These are phyloP conservation scores for Drosophila rufa DNA, from an alignment of 1,140 invertebrate genomes.

Conservation along the genomic window DNA sequence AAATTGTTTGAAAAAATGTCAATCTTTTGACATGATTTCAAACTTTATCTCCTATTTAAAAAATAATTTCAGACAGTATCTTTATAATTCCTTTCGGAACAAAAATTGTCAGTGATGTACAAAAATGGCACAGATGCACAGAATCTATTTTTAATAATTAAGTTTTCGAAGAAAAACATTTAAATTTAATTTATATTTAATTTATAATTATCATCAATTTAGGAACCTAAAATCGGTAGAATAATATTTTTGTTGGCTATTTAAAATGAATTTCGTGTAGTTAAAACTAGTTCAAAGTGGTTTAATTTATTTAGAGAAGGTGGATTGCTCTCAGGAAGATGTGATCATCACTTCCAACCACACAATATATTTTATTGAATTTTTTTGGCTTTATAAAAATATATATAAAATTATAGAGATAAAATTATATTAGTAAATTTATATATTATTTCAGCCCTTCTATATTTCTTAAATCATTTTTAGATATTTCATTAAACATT, in stretches of 20 bases:
- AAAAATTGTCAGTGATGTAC: too few species aligned
- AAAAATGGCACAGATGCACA: background rate
- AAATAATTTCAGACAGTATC: background rate
- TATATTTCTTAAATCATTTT: too few species aligned
- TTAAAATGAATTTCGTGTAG: too few species aligned
- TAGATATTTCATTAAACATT: background rate
- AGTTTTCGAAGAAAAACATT: too few species aligned
- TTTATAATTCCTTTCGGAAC: too few species aligned
- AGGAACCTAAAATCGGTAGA: too few species aligned
- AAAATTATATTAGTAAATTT: too few species aligned
- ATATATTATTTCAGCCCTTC: too few species aligned
- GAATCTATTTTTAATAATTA: background rate
- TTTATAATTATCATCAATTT: background rate
- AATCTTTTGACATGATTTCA: background rate
- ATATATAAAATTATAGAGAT: too few species aligned
- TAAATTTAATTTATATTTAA: background rate
- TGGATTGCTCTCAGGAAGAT: background rate
- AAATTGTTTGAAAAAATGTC: too few species aligned
- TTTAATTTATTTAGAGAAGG: background rate
- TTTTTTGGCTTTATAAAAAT: background rate
- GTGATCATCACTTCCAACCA: background rate
- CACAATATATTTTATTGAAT: too few species aligned
- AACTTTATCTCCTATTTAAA: too few species aligned
- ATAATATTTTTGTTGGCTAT: background rate
- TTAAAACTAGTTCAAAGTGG: background rate